These are phyloP conservation scores for Elegia similella DNA, from an alignment of 2,888 invertebrate species.

Conservation along the genomic window DNA sequence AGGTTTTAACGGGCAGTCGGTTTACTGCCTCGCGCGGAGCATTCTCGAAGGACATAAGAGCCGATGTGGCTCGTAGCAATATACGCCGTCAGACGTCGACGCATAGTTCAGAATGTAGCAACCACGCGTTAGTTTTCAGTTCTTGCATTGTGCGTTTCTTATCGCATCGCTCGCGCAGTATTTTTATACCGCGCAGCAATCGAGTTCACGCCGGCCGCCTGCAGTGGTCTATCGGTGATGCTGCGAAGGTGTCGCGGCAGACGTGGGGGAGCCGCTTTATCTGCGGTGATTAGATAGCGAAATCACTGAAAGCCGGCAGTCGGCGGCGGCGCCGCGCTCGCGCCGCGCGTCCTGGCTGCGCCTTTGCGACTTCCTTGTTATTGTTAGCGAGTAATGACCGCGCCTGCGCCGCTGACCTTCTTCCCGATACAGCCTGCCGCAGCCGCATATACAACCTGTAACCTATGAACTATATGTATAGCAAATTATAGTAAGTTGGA, in stretches of 20 bases:
- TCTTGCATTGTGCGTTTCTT: conserved; percentile 27
- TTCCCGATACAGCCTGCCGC: conserved; percentile 23
- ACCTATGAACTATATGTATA: background rate
- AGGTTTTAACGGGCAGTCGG: conserved; percentile 32
- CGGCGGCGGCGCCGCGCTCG: conserved; percentile 40
- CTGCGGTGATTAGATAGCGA: conserved; percentile 68
- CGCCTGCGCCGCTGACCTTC: conserved; percentile 38
- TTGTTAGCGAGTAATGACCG: conserved; percentile 62
- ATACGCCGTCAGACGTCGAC: conserved; percentile 12
- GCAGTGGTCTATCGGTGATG: conserved; percentile 20
- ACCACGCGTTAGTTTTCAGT: background rate
- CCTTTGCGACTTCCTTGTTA: conserved; percentile 44
- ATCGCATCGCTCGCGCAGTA: conserved; percentile 41
- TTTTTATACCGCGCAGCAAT: conserved; percentile 43
- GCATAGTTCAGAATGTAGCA: background rate
- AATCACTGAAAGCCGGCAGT: conserved; percentile 44
- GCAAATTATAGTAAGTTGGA: too few species aligned
- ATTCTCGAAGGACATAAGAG: conserved; percentile 1
- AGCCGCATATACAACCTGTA: background rate
- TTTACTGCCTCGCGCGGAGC: conserved; percentile 26
- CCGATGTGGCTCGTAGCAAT: background rate
- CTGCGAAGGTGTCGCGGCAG: conserved; percentile 30
- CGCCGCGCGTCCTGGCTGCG: conserved; percentile 16
- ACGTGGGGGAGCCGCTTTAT: conserved; percentile 51
- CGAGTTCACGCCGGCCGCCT: conserved; percentile 29